Evolutionary conservation across 1,140 invertebrate species (phyloP), one percentile per base, ranked within the genome.

Genomic region (Odontomachus brunneus): DNA sequence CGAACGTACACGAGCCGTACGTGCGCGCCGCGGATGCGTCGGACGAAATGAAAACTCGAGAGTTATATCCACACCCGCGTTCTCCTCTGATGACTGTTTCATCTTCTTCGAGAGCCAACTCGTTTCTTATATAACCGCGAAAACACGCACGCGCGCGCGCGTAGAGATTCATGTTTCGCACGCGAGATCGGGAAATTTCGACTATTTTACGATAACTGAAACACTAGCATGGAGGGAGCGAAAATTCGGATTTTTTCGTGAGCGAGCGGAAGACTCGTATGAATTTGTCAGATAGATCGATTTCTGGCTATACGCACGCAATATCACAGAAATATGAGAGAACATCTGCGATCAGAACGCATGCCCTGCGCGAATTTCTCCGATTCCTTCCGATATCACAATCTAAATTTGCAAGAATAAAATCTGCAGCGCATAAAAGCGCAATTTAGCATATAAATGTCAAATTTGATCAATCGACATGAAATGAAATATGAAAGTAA

Each of bases 11-110:
- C 67, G 33, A 73, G 14, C 15, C 19, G 57, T 74, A 63, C 19
- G 57, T 51, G 60, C 59, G 19, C 62, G 26, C 51, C 33, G 29
- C 33, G 19, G 14, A 24, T 71, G 49, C 60, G 26, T 72, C 53
- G 51, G 22, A 14, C 38, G 74, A 59, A 59, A 83, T 83, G 74
- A 84, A 82, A 84, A 82, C 62, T 73, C 60, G 22, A 73, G 59
- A 73, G 83, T 84, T 84, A 84, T 66, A 78, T 29, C 33, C 19
- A 1, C 19, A 1, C 11, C 3, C 38, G 33, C 49, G 33, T 67
- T 78, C 73, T 67, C 49, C 57, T 44, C 51, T 66, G 60, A 83
- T 83, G 51, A 65, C 49, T 73, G 60, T 72, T 84, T 71, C 65
- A 81, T 84, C 49, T 69, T 81, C 57, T 19, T 63, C 33, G n/a